Evolutionary conservation across 2,797 vertebrate genomes (phyloP), one percentile per base, ranked within the genome.

Genomic region (Muraenolepis orangiensis): DNA sequence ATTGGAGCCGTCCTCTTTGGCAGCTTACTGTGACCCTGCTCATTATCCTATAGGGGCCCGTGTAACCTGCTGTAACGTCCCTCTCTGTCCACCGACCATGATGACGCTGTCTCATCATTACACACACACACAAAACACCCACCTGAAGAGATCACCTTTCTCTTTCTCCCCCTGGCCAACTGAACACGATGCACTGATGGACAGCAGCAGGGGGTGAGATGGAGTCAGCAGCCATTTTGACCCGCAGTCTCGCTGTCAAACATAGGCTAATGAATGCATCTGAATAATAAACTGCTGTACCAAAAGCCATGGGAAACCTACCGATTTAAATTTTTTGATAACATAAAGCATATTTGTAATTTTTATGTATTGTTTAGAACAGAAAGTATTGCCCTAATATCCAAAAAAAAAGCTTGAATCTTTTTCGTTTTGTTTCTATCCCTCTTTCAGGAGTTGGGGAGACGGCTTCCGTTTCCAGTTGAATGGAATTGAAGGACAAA

Each of bases 41-140:
- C 90, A 90, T 91, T 93, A 92, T 91, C 90, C 88, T 90, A 90
- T 89, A n/a, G n/a, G 89, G 86, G 79, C 90, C 78, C 83, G 92
- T 93, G 92, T 92, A 77, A 81, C 84, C 86, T 68, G 75, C 88
- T 87, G 89, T 92, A 91, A 93, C 92, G 89, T 88, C 87, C 89
- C 84, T 66, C 85, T 71, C 87, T 88, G n/a, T n/a, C n/a, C n/a
- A n/a, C n/a, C 91, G 90, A 91, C 90, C 87, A 92, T 91, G 90
- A 93, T 91, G 88, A 88, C 81, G 86, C 88, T 91, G 91, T 92
- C 90, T 92, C 87, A 93, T 92, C 92, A n/a, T n/a, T n/a, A n/a
- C n/a, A 93, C 90, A 90, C 83, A 80, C 74, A 87, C 79, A 93
- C 90, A 92, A 93, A 91, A 88, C n/a, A n/a, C 75, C 75, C 71